Conservation (phyloP, 1,140 invertebrate genomes). For the Drosophila sulfurigaster region DNA sequence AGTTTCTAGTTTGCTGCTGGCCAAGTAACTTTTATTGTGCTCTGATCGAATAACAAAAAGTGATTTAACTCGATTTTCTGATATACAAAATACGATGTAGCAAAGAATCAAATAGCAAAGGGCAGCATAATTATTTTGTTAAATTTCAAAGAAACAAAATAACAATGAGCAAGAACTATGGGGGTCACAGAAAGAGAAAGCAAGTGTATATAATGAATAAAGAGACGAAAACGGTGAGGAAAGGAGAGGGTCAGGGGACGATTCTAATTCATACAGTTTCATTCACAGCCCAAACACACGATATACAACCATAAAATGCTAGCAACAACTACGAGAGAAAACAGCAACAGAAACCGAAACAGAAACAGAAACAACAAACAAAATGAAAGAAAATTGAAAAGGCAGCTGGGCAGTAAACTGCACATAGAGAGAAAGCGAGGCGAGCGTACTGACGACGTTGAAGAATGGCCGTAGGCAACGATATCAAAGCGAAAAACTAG, state of each 20-base stretch:
- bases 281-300: slow-evolving; percentile 54
- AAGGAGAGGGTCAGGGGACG: background rate
- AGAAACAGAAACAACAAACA: slow-evolving; percentile 9
- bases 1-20: no score
- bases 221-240: background rate
- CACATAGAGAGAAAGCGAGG: slow-evolving; percentile 5
- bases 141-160: slow-evolving; percentile 21
- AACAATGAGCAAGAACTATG: background rate
- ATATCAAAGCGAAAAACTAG: slow-evolving; percentile 67
- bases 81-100: slow-evolving; percentile 15
- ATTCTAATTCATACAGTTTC: slow-evolving; percentile 53
- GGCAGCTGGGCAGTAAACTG: slow-evolving; percentile 26
- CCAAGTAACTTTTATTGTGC: no score
- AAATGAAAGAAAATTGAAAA: slow-evolving; percentile 48
- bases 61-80: slow-evolving; percentile 11
- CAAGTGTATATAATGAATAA: slow-evolving; percentile 8
- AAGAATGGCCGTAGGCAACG: slow-evolving; percentile 55
- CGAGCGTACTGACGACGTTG: slow-evolving; percentile 23
- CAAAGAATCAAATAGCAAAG: slow-evolving; percentile 6
- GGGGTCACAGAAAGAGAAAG: slow-evolving; percentile 16
- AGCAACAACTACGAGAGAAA: slow-evolving; percentile 1
- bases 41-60: background rate
- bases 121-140: slow-evolving; percentile 24
- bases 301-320: slow-evolving; percentile 22
- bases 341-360: background rate